phyloP scores from a whole-genome alignment of 2,113 vertebrate species.

The Syngnathus floridae region DNA sequence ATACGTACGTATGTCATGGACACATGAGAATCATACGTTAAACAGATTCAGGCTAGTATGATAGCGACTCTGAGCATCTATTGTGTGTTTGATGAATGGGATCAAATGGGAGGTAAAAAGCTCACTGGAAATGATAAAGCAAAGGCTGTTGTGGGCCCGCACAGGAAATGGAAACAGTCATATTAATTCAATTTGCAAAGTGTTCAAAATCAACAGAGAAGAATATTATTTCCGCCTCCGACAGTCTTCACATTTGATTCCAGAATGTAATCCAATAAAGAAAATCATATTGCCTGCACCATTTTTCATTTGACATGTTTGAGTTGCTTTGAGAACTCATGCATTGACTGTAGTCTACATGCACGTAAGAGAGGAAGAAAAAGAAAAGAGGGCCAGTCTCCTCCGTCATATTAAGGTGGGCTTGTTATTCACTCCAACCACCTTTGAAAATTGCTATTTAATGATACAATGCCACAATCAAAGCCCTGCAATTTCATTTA shows the following conservation, averaged over 20 bases:
- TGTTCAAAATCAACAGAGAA: constrained; percentile 51
- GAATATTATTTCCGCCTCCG: constrained; percentile 50
- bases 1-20: neutral
- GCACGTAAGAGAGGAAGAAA: neutral
- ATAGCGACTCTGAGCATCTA: neutral
- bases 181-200: constrained; percentile 56
- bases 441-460: neutral
- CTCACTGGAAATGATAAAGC: constrained; percentile 26
- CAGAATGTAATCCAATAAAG: constrained; percentile 37
- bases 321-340: constrained; percentile 25
- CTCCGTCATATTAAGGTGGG: neutral
- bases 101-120: constrained; percentile 2
- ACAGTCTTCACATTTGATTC: constrained; percentile 43
- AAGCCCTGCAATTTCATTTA: neutral
- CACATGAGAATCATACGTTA: neutral
- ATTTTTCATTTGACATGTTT: constrained; percentile 34
- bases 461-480: neutral
- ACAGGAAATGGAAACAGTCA: constrained; percentile 63
- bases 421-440: neutral
- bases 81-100: neutral
- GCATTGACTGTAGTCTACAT: constrained; percentile 23
- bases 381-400: neutral
- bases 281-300: constrained; percentile 17
- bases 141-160: constrained; percentile 22
- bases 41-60: neutral